Evolutionary conservation across 2,113 vertebrate genomes (phyloP), one percentile per base, ranked within the genome.

Genomic region (Amphilophus citrinellus): DNA sequence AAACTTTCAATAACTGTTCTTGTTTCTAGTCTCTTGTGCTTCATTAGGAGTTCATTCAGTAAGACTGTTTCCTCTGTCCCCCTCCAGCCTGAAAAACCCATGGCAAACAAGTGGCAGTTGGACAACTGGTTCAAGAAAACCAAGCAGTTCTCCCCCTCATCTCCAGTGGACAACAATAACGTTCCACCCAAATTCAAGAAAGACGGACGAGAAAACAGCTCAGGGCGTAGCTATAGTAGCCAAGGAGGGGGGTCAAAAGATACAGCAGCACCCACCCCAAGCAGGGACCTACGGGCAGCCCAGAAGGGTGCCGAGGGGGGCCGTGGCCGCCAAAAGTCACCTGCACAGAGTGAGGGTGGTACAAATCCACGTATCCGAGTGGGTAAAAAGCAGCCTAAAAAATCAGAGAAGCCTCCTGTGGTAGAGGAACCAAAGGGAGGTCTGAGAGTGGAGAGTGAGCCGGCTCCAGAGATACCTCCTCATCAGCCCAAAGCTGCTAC

Each of bases 71-170:
- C 7, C 10, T 85, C 27, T 65, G 20, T 79, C 3, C 44, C 50
- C 27, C 9, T 78, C 86, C 56, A 99, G 98, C 98, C 97, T 61
- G 98, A 99, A 85, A 98, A 97, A 80, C 97, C 97, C 0, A 97
- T 96, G 79, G 97, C 97, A 68, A 99, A 99, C 95, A 99, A 99
- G 91, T 99, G 98, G 98, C 98, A 99, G 27, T 95, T 99, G 92
- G 98, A 99, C 93, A 99, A 99, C 93, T 99, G 98, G 98, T 93
- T 99, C 86, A 98, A 98, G 93, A 99, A 99, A 92, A 96, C 97
- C 4, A 99, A 98, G 81, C 97, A 98, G 96, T 97, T 97, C 65
- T 98, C 98, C 56, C 98, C 98, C 61, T 97, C 98, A 61, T 99
- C 98, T 86, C 98, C 98, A 1, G 97, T 97, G 91, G 98, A 99